A percentile compares a stretch with the other conserved stretches of the same genome.
These are phyloP conservation scores for Pelecanus crispus DNA, from an alignment of 2,113 vertebrate species.

Conservation along the genomic window DNA sequence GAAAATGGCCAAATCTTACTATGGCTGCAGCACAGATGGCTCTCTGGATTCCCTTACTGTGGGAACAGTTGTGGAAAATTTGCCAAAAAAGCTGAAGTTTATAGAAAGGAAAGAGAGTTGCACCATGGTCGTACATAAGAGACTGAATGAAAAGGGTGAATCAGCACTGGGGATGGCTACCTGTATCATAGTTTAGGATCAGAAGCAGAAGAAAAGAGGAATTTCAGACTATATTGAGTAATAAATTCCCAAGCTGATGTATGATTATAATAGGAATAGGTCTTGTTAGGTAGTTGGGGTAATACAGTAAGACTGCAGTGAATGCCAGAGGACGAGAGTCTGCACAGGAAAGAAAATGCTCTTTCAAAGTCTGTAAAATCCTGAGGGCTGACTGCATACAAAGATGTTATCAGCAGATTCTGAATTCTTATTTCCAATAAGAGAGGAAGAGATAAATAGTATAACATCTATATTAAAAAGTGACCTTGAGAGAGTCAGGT, in stretches of 20 bases:
- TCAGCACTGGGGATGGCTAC: neutral
- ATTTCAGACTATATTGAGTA: neutral
- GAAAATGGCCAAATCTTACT: neutral
- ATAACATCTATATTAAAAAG: neutral
- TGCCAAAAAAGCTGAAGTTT: neutral
- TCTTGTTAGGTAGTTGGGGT: neutral
- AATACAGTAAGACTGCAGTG: neutral
- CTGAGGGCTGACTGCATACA: neutral
- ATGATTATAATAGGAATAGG: neutral
- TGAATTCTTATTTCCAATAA: neutral
- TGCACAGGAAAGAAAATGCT: neutral
- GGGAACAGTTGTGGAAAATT: neutral
- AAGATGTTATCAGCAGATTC: neutral
- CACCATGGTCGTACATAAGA: neutral
- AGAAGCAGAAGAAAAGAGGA: neutral
- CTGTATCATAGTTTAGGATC: neutral
- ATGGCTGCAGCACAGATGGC: neutral
- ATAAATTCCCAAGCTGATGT: neutral
- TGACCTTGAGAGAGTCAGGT: neutral
- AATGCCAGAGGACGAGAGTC: neutral
- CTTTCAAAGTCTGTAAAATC: neutral
- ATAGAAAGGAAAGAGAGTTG: neutral
- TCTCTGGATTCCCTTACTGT: neutral
- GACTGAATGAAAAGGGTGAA: neutral
- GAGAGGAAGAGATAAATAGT: neutral